These are phyloP conservation scores for Ostrea denselamellosa DNA, from an alignment of 1,140 invertebrate genomes.

Conservation along the genomic window DNA sequence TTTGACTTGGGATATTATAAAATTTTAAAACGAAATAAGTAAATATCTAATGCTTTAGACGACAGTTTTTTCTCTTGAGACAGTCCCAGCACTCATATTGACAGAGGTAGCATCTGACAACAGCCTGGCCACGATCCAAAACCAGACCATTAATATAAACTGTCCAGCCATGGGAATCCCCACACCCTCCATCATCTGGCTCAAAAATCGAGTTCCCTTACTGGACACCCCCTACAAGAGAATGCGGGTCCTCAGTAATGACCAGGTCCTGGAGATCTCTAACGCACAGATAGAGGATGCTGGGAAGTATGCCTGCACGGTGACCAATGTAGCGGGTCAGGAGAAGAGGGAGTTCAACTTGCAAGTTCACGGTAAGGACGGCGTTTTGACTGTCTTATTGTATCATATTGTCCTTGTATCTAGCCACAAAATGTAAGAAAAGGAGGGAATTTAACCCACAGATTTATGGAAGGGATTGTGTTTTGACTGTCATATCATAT, in stretches of 20 bases:
- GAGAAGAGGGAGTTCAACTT: conserved; percentile 75
- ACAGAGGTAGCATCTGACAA: conserved; percentile 51
- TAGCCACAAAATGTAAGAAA: too few species aligned
- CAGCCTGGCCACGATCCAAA: conserved; percentile 68
- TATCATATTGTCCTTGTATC: too few species aligned
- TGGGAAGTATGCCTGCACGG: conserved; percentile 80
- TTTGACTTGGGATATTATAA: too few species aligned
- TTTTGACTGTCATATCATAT: too few species aligned
- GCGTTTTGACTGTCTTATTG: too few species aligned
- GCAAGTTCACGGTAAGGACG: conserved; percentile 73
- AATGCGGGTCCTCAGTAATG: conserved; percentile 62
- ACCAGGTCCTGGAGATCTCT: conserved; percentile 75
- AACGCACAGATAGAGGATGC: conserved; percentile 77
- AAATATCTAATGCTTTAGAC: too few species aligned
- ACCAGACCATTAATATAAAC: conserved; percentile 72
- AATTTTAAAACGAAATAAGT: too few species aligned
- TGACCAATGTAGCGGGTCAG: conserved; percentile 79
- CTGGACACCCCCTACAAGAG: conserved; percentile 72
- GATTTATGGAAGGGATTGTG: too few species aligned
- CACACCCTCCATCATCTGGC: conserved; percentile 79
- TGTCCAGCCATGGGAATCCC: conserved; percentile 80
- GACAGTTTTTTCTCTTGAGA: conserved; percentile 46
- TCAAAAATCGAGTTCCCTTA: conserved; percentile 70
- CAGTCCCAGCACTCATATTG: conserved; percentile 78
- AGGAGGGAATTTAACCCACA: too few species aligned